Percentiles rank a stretch among this genome's conserved stretches.
Evolutionary conservation across 2,797 vertebrate species (phyloP).

Genomic region (Fringilla coelebs): DNA sequence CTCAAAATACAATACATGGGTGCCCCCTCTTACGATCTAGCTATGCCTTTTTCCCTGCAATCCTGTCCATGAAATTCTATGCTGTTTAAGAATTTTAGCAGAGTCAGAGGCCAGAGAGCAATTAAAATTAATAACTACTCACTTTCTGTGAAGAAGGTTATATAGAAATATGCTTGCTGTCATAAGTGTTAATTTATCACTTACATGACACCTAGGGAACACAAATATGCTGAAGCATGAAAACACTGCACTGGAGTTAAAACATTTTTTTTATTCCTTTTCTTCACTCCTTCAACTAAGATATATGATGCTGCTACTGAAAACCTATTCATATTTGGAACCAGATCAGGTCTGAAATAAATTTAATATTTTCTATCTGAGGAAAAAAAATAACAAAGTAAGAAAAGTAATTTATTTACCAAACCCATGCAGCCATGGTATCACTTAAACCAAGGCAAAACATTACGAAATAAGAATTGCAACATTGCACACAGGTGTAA

Average conservation of each 20-base stretch:
- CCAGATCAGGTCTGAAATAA: background rate
- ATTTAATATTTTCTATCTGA: background rate
- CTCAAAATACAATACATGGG: background rate
- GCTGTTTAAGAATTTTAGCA: background rate
- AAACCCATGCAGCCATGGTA: background rate
- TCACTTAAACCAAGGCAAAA: background rate
- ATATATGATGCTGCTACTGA: background rate
- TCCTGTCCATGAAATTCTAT: background rate
- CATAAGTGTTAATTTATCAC: background rate
- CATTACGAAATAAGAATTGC: background rate
- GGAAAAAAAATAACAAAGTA: constrained; percentile 24
- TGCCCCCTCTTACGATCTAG: background rate
- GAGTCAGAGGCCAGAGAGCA: background rate
- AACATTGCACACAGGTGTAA: background rate
- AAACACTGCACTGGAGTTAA: background rate
- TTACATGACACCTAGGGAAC: background rate
- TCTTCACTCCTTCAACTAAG: background rate
- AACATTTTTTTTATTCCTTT: background rate
- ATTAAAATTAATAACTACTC: background rate
- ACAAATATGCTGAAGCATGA: background rate
- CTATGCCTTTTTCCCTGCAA: background rate
- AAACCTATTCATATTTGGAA: background rate
- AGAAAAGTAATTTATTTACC: constrained; percentile 9
- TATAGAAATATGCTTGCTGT: background rate
- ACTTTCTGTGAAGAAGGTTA: background rate